Evolutionary conservation across 2,888 invertebrate genomes (phyloP).

Genomic region (Gortyna flavago): DNA sequence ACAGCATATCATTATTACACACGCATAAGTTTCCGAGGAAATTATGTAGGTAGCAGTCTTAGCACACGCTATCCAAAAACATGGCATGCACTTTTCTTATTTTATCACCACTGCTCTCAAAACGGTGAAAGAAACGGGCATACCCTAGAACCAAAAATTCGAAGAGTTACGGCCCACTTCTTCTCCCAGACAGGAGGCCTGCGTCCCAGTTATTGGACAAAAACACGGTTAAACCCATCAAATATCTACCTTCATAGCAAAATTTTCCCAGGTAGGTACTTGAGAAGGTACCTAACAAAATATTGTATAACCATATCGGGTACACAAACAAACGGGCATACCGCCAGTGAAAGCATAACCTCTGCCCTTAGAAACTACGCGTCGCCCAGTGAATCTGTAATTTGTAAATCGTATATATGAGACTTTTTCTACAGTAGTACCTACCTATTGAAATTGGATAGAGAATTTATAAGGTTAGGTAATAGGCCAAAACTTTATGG

Average conservation of each 20-base stretch:
- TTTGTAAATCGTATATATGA: conserved; percentile 40
- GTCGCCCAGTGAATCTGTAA: conserved; percentile 54
- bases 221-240: not conserved
- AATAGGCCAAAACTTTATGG: no score
- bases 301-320: conserved; percentile 61
- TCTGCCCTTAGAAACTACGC: conserved; percentile 67
- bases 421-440: conserved; percentile 13
- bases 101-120: not conserved
- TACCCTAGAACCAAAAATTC: not conserved
- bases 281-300: conserved; percentile 30
- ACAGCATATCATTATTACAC: not conserved
- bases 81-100: not conserved
- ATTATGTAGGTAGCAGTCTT: not conserved
- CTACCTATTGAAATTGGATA: conserved; percentile 6
- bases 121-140: not conserved
- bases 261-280: conserved; percentile 40
- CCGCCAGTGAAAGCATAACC: conserved; percentile 66
- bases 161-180: not conserved
- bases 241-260: not conserved
- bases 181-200: not conserved
- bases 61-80: not conserved
- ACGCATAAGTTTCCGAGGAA: not conserved
- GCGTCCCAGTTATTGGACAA: not conserved
- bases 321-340: conserved; percentile 53
- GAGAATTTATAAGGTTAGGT: not conserved